Percentiles rank a stretch among this genome's conserved stretches.
phyloP scores from a whole-genome alignment of 2,113 vertebrate genomes.

The Bothrops jararaca region DNA sequence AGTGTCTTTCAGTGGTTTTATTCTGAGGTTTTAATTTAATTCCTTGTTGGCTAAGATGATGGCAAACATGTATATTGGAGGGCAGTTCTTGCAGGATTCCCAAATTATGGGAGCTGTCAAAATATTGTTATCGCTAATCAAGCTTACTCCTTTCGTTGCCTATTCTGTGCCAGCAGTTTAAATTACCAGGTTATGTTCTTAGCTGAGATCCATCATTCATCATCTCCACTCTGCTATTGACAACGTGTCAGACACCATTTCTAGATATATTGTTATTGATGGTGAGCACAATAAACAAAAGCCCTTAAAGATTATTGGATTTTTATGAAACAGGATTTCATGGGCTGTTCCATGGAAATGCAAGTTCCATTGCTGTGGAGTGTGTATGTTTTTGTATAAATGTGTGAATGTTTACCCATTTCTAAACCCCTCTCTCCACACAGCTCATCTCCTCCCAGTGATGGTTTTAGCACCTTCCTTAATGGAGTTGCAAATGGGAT shows the following conservation, averaged over 20 bases:
- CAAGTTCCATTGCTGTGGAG: neutral
- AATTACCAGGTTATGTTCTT: neutral
- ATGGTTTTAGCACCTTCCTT: constrained; percentile 42
- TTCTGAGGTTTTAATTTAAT: neutral
- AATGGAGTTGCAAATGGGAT: constrained; percentile 37
- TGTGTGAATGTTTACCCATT: neutral
- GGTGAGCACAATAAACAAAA: neutral
- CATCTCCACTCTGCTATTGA: neutral
- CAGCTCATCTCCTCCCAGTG: constrained; percentile 11
- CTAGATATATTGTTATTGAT: neutral
- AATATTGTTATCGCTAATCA: neutral
- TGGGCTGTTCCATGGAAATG: neutral
- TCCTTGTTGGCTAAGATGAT: neutral
- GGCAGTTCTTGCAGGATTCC: neutral
- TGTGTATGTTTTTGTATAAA: neutral
- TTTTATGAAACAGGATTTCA: neutral
- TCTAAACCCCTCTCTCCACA: neutral
- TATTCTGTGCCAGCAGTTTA: neutral
- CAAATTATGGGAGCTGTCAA: neutral
- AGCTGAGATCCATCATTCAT: neutral
- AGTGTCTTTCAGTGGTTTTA: neutral
- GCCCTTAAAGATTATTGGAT: neutral
- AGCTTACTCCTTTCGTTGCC: neutral
- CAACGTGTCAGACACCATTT: neutral
- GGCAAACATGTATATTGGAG: neutral